A percentile compares a stretch with the other conserved stretches of the same genome.
phyloP scores from a whole-genome alignment of 2,797 vertebrate species.

The Acanthornis magna region DNA sequence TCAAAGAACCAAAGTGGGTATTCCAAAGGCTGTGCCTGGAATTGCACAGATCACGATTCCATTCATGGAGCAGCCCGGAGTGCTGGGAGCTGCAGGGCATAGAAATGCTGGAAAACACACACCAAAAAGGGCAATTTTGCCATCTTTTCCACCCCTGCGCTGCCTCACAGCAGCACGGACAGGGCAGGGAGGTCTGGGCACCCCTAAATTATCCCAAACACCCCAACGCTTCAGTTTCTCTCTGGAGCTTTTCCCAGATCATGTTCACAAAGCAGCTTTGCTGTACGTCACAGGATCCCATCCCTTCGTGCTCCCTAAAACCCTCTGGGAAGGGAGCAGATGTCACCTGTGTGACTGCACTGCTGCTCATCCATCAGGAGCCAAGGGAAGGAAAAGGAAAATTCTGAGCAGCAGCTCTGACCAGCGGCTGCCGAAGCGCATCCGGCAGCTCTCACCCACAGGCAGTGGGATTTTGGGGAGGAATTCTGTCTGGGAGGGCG shows the following conservation, averaged over 20 bases:
- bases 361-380: neutral
- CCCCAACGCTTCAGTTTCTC: rapidly evolving
- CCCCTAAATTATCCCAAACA: neutral
- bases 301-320: neutral
- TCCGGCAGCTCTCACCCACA: neutral
- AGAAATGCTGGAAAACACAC: neutral
- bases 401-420: neutral
- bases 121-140: neutral
- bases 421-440: neutral
- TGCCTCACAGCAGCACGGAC: neutral
- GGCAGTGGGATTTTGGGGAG: neutral
- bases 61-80: neutral
- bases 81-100: neutral
- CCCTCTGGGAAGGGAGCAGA: neutral
- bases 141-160: neutral
- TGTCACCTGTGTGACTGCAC: neutral
- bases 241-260: neutral
- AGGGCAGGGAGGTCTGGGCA: neutral
- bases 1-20: neutral
- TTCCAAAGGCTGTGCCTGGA: neutral
- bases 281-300: neutral
- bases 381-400: neutral
- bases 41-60: neutral
- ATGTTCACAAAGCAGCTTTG: neutral
- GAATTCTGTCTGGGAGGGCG: neutral